phyloP scores from a whole-genome alignment of 2,888 invertebrate genomes.

The Euplexia lucipara region DNA sequence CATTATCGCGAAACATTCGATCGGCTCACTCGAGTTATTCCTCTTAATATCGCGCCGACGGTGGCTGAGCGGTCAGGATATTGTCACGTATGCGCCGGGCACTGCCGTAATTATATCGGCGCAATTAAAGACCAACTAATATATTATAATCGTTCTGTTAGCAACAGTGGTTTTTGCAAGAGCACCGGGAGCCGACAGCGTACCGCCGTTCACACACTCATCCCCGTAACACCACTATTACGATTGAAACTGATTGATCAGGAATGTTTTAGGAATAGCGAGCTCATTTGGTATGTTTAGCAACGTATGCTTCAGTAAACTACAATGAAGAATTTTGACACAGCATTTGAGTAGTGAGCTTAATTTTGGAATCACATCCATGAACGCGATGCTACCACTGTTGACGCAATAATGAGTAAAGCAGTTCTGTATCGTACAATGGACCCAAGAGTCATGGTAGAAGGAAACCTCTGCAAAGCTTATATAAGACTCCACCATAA shows the following conservation, averaged over 20 bases:
- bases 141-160: constrained; percentile 90
- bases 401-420: constrained; percentile 22
- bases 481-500: constrained; percentile 66
- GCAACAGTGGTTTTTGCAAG: constrained; percentile 87
- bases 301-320: constrained; percentile 15
- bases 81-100: constrained; percentile 88
- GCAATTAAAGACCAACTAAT: constrained; percentile 90
- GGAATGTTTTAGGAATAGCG: constrained; percentile 74
- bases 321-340: constrained; percentile 35
- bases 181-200: constrained; percentile 80
- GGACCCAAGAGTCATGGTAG: constrained; percentile 46
- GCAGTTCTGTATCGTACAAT: constrained; percentile 17
- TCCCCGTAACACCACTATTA: constrained; percentile 79
- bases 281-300: constrained; percentile 41
- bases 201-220: constrained; percentile 78
- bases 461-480: constrained; percentile 52
- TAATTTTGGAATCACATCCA: constrained; percentile 11
- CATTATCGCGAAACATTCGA: constrained; percentile 90
- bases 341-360: constrained; percentile 23
- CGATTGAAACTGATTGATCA: constrained; percentile 78
- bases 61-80: constrained; percentile 84
- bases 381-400: constrained; percentile 1
- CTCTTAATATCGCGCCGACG: constrained; percentile 88
- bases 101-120: constrained; percentile 89
- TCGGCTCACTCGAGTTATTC: constrained; percentile 87